Percentiles rank a stretch among this genome's conserved stretches.
Conservation (phyloP, 2,888 invertebrate genomes). For the Mellilla xanthometata region DNA sequence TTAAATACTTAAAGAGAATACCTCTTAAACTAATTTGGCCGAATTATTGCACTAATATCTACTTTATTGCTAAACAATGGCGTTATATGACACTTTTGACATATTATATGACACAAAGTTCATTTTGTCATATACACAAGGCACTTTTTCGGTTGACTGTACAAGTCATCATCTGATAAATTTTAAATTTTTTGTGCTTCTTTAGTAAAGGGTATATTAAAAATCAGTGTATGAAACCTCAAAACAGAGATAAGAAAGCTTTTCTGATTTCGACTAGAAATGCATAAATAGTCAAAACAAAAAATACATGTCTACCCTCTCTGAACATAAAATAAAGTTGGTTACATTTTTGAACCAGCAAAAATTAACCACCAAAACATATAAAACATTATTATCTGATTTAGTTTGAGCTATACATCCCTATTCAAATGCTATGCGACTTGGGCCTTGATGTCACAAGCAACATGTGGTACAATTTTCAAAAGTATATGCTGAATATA, state of each 20-base stretch:
- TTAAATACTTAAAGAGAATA: constrained; percentile 14
- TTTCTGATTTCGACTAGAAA: constrained; percentile 12
- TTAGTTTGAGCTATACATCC: too few relatives aligned
- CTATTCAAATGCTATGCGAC: too few relatives aligned
- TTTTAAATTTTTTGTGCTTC: too few relatives aligned
- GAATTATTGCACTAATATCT: constrained; percentile 60
- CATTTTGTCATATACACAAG: neutral
- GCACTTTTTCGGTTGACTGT: too few relatives aligned
- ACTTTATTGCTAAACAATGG: constrained; percentile 25
- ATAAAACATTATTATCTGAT: too few relatives aligned
- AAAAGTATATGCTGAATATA: too few relatives aligned
- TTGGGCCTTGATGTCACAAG: too few relatives aligned
- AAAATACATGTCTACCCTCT: constrained; percentile 14
- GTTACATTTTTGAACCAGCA: constrained; percentile 18
- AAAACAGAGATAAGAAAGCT: constrained; percentile 2
- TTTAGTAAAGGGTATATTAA: too few relatives aligned
- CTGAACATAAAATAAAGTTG: constrained; percentile 11
- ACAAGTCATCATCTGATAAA: too few relatives aligned
- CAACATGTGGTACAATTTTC: too few relatives aligned
- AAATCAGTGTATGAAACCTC: neutral
- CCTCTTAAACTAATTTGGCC: constrained; percentile 55
- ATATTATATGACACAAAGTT: neutral
- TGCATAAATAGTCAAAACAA: constrained; percentile 10
- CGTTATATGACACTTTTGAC: constrained; percentile 31
- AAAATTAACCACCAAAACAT: constrained; percentile 12